These are phyloP conservation scores for Darevskia nairensis DNA, from an alignment of 2,797 vertebrate species.

Conservation along the genomic window DNA sequence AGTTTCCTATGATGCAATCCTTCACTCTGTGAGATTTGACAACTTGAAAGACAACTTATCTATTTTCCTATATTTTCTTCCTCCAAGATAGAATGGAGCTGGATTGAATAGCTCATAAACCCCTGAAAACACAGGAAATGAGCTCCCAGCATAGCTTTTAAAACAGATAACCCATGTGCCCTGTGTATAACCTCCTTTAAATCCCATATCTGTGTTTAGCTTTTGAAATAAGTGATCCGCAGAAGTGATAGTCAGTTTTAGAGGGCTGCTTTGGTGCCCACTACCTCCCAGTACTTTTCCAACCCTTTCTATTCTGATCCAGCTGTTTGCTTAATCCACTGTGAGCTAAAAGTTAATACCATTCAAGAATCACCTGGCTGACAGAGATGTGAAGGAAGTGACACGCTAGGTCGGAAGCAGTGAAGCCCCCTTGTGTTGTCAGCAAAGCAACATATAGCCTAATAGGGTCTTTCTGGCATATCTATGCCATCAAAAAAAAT, in stretches of 20 bases:
- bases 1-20: conserved; percentile 7
- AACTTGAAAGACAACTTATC: conserved; percentile 31
- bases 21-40: conserved; percentile 9
- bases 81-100: not conserved
- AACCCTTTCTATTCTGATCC: not conserved
- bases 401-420: not conserved
- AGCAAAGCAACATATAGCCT: not conserved
- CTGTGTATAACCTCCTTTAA: conserved; percentile 68
- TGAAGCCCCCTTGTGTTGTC: not conserved
- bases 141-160: conserved; percentile 32
- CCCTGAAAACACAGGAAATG: conserved; percentile 14
- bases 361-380: not conserved
- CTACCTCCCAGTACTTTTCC: not conserved
- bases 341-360: not conserved
- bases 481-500: not conserved
- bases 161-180: conserved; percentile 74
- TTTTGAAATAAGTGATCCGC: not conserved
- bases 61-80: conserved; percentile 16
- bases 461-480: not conserved
- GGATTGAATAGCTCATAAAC: not conserved
- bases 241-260: not conserved
- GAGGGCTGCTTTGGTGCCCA: not conserved
- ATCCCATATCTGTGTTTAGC: conserved; percentile 41
- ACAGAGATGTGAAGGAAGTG: not conserved
- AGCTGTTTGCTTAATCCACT: not conserved